Evolutionary conservation across 2,797 vertebrate genomes (phyloP).

Genomic region (Tinamus major): DNA sequence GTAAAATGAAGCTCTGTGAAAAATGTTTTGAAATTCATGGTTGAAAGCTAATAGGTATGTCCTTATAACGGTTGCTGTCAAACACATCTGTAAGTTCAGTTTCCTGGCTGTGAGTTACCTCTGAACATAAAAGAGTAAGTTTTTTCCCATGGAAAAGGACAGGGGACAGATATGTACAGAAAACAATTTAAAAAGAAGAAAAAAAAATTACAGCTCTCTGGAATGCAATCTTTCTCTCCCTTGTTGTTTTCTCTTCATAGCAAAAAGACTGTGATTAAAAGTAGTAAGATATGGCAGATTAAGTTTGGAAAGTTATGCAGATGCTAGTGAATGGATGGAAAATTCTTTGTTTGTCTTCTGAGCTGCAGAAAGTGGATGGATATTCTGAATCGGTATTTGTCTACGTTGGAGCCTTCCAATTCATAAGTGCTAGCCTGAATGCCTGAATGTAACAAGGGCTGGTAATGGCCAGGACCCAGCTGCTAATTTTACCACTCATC

Average conservation of each 20-base stretch:
- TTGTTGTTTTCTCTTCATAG: not conserved
- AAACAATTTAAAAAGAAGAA: not conserved
- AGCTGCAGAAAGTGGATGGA: not conserved
- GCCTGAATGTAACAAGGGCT: not conserved
- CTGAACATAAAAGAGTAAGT: not conserved
- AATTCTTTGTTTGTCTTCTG: not conserved
- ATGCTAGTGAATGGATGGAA: not conserved
- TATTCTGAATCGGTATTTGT: not conserved
- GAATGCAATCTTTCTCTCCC: not conserved
- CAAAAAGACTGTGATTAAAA: not conserved
- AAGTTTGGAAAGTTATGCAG: conserved; percentile 29
- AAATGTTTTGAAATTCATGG: not conserved
- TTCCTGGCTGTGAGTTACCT: not conserved
- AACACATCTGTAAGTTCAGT: not conserved
- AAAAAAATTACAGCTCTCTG: not conserved
- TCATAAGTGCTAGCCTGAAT: not conserved
- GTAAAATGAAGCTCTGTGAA: not conserved
- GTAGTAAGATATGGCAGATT: not conserved
- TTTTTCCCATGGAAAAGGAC: not conserved
- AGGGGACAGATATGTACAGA: not conserved
- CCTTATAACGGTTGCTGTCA: not conserved
- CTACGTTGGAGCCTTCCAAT: not conserved
- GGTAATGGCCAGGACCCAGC: not conserved
- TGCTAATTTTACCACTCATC: not conserved
- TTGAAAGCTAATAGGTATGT: not conserved